Evolutionary conservation across 2,113 vertebrate genomes (phyloP), one percentile per base, ranked within the genome.

Genomic region (Dermatemys mawii): DNA sequence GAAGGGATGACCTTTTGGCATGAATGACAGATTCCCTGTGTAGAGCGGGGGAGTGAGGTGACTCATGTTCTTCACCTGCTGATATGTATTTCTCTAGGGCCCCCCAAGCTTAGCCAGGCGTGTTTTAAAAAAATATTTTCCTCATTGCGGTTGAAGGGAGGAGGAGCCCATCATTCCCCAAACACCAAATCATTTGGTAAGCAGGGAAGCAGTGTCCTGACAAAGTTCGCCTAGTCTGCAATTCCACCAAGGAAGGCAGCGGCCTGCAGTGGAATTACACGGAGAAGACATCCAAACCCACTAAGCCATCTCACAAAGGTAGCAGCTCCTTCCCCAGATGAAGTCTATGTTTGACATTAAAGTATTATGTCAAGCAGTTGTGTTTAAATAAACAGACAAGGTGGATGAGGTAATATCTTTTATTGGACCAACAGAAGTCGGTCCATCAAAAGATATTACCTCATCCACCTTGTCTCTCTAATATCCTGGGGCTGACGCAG

Each of bases 331-430:
- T 87, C 92, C 83, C 55, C 78, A 17, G 51, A 85, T 50, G 48
- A 67, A 8, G 49, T 50, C 84, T 44, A 55, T 19, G 1, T 50
- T 87, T 35, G 70, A 26, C 90, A 83, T 95, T 83, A 90, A 57
- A 57, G 84, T 95, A 92, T 92, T 80, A 91, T 86, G 75, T 90
- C 91, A 94, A 94, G 94, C 93, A 89, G 95, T 80, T 86, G 94
- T 84, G 86, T 78, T 92, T 91, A 85, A 90, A 54, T 84, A 57
- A 32, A 60, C 35, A 67, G 60, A 67, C 32, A 16, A n/a, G 35
- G 60, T 19, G 60, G 60, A 22, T n/a, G 60, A n/a, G 60, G 60
- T 67, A 21, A 67, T 67, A 19, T 67, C 35, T 67, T n/a, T 67
- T n/a, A 67, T 67, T 67, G 60, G 60, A 16, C 60, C 35, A 9